Base-by-base conservation (phyloP, 1,140 invertebrate species). In the Drosophila fuyamai region DNA sequence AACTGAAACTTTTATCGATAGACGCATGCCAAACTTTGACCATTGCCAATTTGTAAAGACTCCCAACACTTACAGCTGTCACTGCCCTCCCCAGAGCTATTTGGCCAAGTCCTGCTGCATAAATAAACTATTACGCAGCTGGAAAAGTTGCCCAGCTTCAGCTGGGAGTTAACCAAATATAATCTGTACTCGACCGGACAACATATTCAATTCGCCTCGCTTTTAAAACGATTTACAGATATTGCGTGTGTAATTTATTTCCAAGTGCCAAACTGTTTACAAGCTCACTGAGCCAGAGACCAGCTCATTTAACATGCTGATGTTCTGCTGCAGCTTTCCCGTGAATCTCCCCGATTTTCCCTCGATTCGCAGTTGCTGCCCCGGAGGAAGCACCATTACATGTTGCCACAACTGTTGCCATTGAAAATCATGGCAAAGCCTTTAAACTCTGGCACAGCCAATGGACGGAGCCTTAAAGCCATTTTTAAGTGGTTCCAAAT, bases 211-310 rank as follows among this genome's bases (percentile, higher is more conserved):
- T 67, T 67, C 61, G 60, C 63, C 48, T 54, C 76, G 53, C 74
- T 79, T 68, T 56, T 63, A 58, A 68, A 54, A 76, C 51, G 51
- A 55, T 57, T 81, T 81, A 70, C 70, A 70, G 56, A 66, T 62
- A 72, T 66, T 36, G 71, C 65, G 60, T 73, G 73, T 57, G 72
- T 76, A 81, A 81, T 81, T 81, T 81, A 73, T 72, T 62, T 76
- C 16, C 78, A 76, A 76, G 60, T 72, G 66, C 53, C 75, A 70
- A 77, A 77, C 35, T 67, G 56, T 76, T 76, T 76, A 76, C 65
- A 68, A 70, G 73, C 73, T 59, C 44, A 53, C 51, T 75, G 51
- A 60, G 65, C 40, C 62, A 57, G 43, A 44, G 40, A 35, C 41
- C 73, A 68, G 62, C 75, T 56, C 63, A 77, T 77, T 77, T 55